Base-by-base conservation (phyloP, 1,140 invertebrate species). In the Phocides pigmalion region DNA sequence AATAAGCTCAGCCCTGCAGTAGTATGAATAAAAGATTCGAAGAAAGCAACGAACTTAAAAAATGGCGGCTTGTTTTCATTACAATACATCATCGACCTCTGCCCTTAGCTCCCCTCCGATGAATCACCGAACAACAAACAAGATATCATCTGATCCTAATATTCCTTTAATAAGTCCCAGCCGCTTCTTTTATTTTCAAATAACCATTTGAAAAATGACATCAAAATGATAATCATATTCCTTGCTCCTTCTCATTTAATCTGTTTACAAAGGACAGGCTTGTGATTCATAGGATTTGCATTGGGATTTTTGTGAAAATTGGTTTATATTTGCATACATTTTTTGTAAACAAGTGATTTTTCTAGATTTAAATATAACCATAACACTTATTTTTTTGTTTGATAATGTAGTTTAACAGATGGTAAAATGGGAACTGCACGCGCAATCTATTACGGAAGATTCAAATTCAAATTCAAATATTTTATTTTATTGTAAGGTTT, bases 11-110 rank as follows among this genome's bases (percentile, higher is more conserved):
- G 28, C 8, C 9, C n/a, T 6, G 25, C 25, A 8, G n/a, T 28
- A 28, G 6, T 32, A 32, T 3, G 9, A 8, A 32, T 32, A 32
- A 32, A 32, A 32, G 28, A 1, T 11, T 11, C 28, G 0, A 32
- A 32, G 28, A 32, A 39, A 39, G n/a, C 35, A 14, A 14, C 12
- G 12, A 14, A 12, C n/a, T 14, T 39, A n/a, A 35, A 9, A 39
- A 39, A 39, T 39, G 35, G n/a, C 11, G 42, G 8, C 19, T 46
- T 17, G 19, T 46, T 46, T 46, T 22, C 15, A 39, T 39, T 39
- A 39, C 35, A 46, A 46, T 46, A 20, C 42, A 20, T 46, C 19
- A 46, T 46, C 16, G 11, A 46, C 42, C 42, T 17, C 8, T 46
- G 42, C 42, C 42, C 42, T 46, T 46, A 22, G 19, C 42, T 20